A percentile compares a stretch with the other conserved stretches of the same genome.
phyloP scores from a whole-genome alignment of 2,888 invertebrate genomes.

The Ypsolopha sequella region DNA sequence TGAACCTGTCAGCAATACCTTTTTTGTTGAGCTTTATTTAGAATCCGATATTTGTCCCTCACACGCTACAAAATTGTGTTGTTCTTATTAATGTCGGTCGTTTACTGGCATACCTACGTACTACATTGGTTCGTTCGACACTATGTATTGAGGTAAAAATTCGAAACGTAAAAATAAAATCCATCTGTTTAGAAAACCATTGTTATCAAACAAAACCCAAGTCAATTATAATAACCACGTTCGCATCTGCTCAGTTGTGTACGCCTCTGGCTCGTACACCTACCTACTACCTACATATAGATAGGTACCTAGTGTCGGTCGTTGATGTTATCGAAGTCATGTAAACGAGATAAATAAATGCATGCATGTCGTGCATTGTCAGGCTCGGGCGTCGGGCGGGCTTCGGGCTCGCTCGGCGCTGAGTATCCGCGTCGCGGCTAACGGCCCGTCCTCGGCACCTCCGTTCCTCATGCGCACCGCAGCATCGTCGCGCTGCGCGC shows the following conservation, averaged over 20 bases:
- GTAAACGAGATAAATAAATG: slow-evolving; percentile 2
- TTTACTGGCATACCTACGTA: too few species aligned
- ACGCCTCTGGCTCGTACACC: slow-evolving; percentile 4
- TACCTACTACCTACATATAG: too few species aligned
- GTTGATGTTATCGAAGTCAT: background rate
- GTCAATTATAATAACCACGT: background rate
- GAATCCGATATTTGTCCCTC: too few species aligned
- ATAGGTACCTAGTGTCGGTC: background rate
- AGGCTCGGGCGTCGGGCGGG: slow-evolving; percentile 32
- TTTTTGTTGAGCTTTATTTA: slow-evolving; percentile 2
- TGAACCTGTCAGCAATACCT: slow-evolving; percentile 3
- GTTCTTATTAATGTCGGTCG: too few species aligned
- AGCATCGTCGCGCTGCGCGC: slow-evolving; percentile 57
- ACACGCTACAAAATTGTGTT: too few species aligned
- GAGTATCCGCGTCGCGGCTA: slow-evolving; percentile 62
- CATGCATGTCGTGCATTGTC: slow-evolving; percentile 8
- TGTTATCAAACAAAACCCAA: background rate
- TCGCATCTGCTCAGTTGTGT: slow-evolving; percentile 20
- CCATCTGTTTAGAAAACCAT: background rate
- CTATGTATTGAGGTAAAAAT: too few species aligned
- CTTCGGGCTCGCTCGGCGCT: slow-evolving; percentile 16
- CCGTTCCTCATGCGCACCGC: slow-evolving; percentile 15
- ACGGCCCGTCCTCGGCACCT: slow-evolving; percentile 47
- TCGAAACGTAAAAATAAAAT: too few species aligned
- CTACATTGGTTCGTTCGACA: too few species aligned